These are phyloP conservation scores for Mobula birostris DNA, from an alignment of 2,113 vertebrate species.

Conservation along the genomic window DNA sequence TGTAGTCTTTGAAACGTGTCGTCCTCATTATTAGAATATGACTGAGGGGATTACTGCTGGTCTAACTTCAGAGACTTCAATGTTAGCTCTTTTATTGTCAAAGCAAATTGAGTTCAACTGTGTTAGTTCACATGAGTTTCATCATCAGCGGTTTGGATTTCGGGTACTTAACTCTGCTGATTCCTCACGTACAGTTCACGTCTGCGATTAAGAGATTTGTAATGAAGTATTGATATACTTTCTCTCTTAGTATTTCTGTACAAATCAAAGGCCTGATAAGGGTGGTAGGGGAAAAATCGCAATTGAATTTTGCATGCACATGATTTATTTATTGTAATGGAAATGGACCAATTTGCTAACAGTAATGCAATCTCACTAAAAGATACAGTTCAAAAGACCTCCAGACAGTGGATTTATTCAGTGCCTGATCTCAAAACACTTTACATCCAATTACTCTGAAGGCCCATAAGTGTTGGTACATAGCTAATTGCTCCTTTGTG, in stretches of 20 bases:
- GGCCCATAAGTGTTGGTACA: background rate
- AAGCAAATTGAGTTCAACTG: background rate
- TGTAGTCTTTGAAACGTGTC: background rate
- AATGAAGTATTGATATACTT: background rate
- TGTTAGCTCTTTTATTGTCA: background rate
- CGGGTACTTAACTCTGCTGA: background rate
- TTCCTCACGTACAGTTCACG: background rate
- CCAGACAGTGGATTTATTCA: background rate
- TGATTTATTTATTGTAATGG: background rate
- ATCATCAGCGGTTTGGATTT: background rate
- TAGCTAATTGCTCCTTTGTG: background rate
- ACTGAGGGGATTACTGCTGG: too few species aligned
- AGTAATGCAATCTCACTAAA: background rate
- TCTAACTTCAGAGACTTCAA: background rate
- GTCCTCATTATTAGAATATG: background rate
- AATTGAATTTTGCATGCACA: background rate
- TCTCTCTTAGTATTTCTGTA: background rate
- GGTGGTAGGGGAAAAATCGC: background rate
- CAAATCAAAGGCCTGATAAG: background rate
- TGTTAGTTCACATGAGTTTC: background rate
- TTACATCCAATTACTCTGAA: background rate
- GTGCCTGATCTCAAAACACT: background rate
- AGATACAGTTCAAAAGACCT: background rate
- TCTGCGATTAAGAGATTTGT: background rate
- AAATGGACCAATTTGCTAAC: background rate